Evolutionary conservation across 2,113 vertebrate genomes (phyloP).

Genomic region (Oreochromis spilurus): DNA sequence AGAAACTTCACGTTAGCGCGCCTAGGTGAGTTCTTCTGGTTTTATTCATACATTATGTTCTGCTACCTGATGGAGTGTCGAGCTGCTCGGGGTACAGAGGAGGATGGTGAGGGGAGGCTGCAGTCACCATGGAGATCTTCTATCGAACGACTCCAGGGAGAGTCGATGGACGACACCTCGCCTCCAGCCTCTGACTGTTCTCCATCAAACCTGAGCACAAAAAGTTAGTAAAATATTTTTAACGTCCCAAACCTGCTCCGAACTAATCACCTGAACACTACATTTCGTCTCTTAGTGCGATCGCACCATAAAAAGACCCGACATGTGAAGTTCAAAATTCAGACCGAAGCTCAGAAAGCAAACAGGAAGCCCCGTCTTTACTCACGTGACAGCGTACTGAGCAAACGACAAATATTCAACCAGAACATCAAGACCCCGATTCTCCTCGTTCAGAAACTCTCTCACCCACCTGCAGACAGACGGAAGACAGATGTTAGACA

Average conservation of each 20-base stretch:
- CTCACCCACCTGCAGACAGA: conserved; percentile 85
- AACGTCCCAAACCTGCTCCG: background rate
- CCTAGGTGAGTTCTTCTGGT: background rate
- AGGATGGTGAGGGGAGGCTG: conserved; percentile 85
- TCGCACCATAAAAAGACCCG: background rate
- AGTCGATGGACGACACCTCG: conserved; percentile 85
- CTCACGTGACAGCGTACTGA: conserved; percentile 97
- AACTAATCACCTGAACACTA: background rate
- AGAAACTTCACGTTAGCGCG: background rate
- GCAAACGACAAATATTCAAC: conserved; percentile 97
- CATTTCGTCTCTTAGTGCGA: background rate
- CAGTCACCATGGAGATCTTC: conserved; percentile 94
- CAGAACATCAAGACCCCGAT: conserved; percentile 91
- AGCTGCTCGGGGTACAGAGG: conserved; percentile 78
- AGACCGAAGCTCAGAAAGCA: background rate
- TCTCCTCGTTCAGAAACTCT: conserved; percentile 97
- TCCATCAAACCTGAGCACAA: conserved; percentile 83
- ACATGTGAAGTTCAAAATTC: background rate
- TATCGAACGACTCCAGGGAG: conserved; percentile 94
- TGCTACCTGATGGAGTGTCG: conserved; percentile 80
- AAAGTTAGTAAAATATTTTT: background rate
- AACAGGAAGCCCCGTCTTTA: background rate
- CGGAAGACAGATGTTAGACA: background rate
- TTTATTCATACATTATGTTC: background rate
- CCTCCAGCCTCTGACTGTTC: conserved; percentile 83